Conservation (phyloP, 2,888 invertebrate genomes). For the Polyploca ridens region DNA sequence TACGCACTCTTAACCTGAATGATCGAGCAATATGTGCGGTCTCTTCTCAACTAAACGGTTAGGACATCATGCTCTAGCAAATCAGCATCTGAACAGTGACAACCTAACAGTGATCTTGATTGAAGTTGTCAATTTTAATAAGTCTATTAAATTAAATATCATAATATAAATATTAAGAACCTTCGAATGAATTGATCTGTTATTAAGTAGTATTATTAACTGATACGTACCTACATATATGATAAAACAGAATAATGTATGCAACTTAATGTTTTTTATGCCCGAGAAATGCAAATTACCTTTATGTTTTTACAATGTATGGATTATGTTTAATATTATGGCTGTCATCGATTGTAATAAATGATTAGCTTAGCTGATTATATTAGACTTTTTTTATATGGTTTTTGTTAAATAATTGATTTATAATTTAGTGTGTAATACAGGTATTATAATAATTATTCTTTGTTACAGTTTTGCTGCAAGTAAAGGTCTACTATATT, state of each 20-base stretch:
- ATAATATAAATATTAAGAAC: background rate
- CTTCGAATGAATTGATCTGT: background rate
- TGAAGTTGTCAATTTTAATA: background rate
- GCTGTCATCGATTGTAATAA: background rate
- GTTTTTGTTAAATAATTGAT: background rate
- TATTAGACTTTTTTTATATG: background rate
- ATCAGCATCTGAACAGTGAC: background rate
- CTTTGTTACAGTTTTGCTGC: conserved; percentile 21
- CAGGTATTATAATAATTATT: background rate
- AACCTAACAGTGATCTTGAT: background rate
- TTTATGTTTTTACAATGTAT: background rate
- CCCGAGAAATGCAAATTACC: background rate
- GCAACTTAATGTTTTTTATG: too few species aligned
- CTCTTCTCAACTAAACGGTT: too few species aligned
- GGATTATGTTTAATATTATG: background rate
- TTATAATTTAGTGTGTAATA: background rate
- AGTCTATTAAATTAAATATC: too few species aligned
- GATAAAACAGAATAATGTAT: background rate
- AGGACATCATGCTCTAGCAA: too few species aligned
- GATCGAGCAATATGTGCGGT: too few species aligned
- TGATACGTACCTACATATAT: background rate
- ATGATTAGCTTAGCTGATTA: background rate
- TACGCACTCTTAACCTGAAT: too few species aligned
- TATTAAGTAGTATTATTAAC: background rate
- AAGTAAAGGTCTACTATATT: conserved; percentile 17